Conservation (phyloP, 2,113 vertebrate genomes). For the Meleagris gallopavo region DNA sequence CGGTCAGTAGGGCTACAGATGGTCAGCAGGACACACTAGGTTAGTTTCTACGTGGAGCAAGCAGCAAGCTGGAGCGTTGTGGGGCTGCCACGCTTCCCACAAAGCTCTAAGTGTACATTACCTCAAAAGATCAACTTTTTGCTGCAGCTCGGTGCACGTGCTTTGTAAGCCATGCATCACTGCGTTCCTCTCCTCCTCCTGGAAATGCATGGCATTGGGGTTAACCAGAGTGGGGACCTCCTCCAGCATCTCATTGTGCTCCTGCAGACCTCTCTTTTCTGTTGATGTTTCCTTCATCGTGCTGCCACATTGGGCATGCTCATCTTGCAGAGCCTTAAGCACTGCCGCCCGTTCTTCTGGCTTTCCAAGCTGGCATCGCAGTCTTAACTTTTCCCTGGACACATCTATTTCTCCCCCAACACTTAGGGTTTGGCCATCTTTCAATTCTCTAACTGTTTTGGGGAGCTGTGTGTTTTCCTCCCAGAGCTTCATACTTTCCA, state of each 20-base stretch:
- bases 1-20: not conserved
- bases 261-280: slow-evolving; percentile 41
- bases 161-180: slow-evolving; percentile 78
- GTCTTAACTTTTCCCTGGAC: not conserved
- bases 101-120: slow-evolving; percentile 76
- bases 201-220: slow-evolving; percentile 27
- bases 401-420: not conserved
- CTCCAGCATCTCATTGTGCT: slow-evolving; percentile 44
- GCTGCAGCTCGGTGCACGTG: slow-evolving; percentile 79
- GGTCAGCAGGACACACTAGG: slow-evolving; percentile 18
- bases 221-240: slow-evolving; percentile 23
- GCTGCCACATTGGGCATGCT: not conserved
- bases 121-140: slow-evolving; percentile 85
- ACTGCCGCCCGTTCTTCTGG: slow-evolving; percentile 23
- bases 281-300: not conserved
- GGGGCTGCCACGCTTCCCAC: not conserved
- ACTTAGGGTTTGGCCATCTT: slow-evolving; percentile 19
- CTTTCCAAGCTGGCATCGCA: not conserved
- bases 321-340: not conserved
- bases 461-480: slow-evolving; percentile 66
- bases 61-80: not conserved
- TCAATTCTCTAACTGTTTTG: slow-evolving; percentile 43
- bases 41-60: slow-evolving; percentile 78
- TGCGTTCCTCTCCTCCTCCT: slow-evolving; percentile 67
- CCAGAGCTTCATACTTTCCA: slow-evolving; percentile 53